Base-by-base conservation (phyloP, 64 coral and sea anemone genomes). In the Astreopora myriophthalma region DNA sequence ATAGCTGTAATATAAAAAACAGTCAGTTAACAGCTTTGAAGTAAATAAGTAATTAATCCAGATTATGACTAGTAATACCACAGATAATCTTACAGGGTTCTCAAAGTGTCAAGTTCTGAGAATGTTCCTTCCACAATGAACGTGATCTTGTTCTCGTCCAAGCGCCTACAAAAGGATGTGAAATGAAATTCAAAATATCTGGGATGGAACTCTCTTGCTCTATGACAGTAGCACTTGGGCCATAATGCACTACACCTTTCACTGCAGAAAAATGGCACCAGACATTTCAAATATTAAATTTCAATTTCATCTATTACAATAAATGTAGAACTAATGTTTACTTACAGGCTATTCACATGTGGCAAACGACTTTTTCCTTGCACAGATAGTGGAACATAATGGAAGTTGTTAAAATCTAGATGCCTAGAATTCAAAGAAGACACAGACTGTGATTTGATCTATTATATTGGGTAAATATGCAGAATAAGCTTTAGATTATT, bases 61-160 rank as follows among this genome's bases (percentile, higher is more conserved):
- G n/a, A n/a, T n/a, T n/a, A n/a, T n/a, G n/a, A n/a, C n/a, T n/a
- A n/a, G n/a, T n/a, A n/a, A n/a, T 29, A 37, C 10, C 32, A 20
- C 34, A 1, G 33, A 31, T 28, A 29, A 87, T 88, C 94, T 92
- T 92, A 96, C 94, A 96, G 44, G 28, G 25, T 36, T 28, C 1
- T 12, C n/a, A 96, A 67, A 24, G 94, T 96, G 58, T 81, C 87
- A 35, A 96, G 74, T 34, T 60, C 90, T 31, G 89, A 37, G 48
- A 96, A 96, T 55, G 85, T 74, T 33, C 85, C 77, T 76, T 85
- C 82, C 24, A 96, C 31, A 28, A 96, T 84, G 72, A 89, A 96
- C 1, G 94, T 96, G 8, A 96, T 73, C 36, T 55, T 60, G 60
- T 96, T 96, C 0, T 2, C 12, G 13, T 6, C 0, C 79, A 83